Conservation (phyloP, 2,888 invertebrate genomes). For the Ethmia dodecea region DNA sequence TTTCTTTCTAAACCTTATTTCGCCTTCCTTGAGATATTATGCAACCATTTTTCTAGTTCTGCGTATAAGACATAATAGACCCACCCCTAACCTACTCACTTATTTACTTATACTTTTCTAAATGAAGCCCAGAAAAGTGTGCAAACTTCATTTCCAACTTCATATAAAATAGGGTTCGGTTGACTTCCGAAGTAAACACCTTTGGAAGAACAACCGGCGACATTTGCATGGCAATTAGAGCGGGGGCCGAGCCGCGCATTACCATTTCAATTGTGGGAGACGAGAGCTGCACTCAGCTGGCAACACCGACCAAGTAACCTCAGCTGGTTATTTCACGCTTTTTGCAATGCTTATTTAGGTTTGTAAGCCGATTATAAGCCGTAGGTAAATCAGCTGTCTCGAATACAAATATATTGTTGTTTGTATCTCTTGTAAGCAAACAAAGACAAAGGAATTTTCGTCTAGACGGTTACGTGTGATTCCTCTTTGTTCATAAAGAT, state of each 20-base stretch:
- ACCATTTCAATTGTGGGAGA: slow-evolving; percentile 65
- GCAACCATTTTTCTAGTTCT: no score
- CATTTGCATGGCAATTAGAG: slow-evolving; percentile 66
- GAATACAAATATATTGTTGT: neutral
- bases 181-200: slow-evolving; percentile 3
- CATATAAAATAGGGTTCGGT: slow-evolving; percentile 1
- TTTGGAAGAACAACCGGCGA: slow-evolving; percentile 23
- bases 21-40: no score
- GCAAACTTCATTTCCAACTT: no score
- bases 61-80: no score
- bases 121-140: no score
- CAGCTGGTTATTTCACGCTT: slow-evolving; percentile 40
- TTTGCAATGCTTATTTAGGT: slow-evolving; percentile 23
- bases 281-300: slow-evolving; percentile 32
- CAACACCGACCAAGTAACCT: slow-evolving; percentile 38
- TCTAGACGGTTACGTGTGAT: no score
- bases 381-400: slow-evolving; percentile 35
- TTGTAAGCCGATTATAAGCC: slow-evolving; percentile 28
- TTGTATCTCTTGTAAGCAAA: neutral
- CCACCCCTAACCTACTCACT: no score
- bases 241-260: slow-evolving; percentile 46
- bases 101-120: no score
- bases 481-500: no score
- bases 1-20: no score
- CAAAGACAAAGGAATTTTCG: neutral